These are phyloP conservation scores for Dascillus cervinus DNA, from an alignment of 2,888 invertebrate genomes.

Conservation along the genomic window DNA sequence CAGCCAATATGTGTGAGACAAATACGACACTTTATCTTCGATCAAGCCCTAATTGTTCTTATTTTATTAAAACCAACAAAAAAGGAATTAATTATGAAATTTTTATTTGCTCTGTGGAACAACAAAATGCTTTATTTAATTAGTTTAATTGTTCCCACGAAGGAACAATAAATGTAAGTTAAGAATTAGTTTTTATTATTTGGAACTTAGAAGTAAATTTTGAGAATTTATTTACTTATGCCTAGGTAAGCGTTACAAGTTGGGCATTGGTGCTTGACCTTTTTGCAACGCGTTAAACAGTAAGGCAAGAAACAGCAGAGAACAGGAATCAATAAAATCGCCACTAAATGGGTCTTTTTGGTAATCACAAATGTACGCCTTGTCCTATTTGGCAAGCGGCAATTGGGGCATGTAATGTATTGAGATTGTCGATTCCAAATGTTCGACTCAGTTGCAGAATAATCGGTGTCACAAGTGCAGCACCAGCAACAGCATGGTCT, in stretches of 20 bases:
- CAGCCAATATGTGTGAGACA: too few relatives aligned
- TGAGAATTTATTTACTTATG: conserved; percentile 7
- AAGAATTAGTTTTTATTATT: too few relatives aligned
- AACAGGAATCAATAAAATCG: conserved; percentile 9
- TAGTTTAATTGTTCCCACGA: too few relatives aligned
- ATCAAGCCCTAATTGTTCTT: too few relatives aligned
- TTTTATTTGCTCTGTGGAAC: too few relatives aligned
- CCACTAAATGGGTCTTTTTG: conserved; percentile 10
- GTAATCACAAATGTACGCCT: conserved; percentile 14
- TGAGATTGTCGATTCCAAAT: conserved; percentile 1
- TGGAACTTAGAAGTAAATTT: too few relatives aligned
- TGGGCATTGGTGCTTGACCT: conserved; percentile 14
- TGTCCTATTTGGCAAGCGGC: conserved; percentile 16
- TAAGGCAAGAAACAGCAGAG: conserved; percentile 18
- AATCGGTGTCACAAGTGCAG: conserved; percentile 2
- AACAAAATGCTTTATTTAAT: too few relatives aligned
- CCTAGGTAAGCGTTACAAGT: conserved; percentile 14
- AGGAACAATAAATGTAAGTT: too few relatives aligned
- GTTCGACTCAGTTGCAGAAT: not conserved
- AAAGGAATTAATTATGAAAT: too few relatives aligned
- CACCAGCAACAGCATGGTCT: conserved; percentile 3
- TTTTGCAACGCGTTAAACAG: conserved; percentile 9
- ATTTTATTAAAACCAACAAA: too few relatives aligned
- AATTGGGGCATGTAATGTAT: conserved; percentile 18
- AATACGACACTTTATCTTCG: too few relatives aligned